Evolutionary conservation across 2,888 invertebrate genomes (phyloP).

Genomic region (Aspidiotus rigidus): DNA sequence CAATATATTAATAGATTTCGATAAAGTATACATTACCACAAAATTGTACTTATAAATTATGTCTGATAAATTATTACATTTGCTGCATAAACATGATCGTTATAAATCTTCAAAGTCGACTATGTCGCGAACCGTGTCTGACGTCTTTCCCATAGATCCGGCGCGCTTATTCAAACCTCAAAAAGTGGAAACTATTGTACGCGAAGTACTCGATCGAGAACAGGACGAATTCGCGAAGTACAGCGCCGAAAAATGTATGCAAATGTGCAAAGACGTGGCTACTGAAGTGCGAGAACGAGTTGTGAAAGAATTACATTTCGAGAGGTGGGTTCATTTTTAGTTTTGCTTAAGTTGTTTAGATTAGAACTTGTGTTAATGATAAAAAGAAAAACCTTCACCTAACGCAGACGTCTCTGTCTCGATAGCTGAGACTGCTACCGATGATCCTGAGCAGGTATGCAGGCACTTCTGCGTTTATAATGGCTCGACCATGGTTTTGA

Average conservation of each 20-base stretch:
- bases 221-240: conserved; percentile 7
- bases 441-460: too few species aligned
- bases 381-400: too few species aligned
- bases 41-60: conserved; percentile 19
- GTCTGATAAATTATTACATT: conserved; percentile 33
- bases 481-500: too few species aligned
- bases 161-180: conserved; percentile 10
- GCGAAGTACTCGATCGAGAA: conserved; percentile 11
- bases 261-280: conserved; percentile 14
- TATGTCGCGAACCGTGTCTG: conserved; percentile 26
- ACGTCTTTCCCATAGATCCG: conserved; percentile 23
- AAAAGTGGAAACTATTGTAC: conserved; percentile 15
- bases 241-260: conserved; percentile 15
- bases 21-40: conserved; percentile 9
- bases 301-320: conserved; percentile 17
- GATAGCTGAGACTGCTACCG: too few species aligned
- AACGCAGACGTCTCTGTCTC: too few species aligned
- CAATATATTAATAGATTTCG: conserved; percentile 1
- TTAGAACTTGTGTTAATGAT: too few species aligned
- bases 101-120: conserved; percentile 29
- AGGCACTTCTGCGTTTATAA: too few species aligned
- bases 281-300: conserved; percentile 8
- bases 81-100: conserved; percentile 24
- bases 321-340: conserved; percentile 13
- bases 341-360: background rate